Conservation (phyloP, 2,113 vertebrate species). For the Romanogobio albipinnatus region DNA sequence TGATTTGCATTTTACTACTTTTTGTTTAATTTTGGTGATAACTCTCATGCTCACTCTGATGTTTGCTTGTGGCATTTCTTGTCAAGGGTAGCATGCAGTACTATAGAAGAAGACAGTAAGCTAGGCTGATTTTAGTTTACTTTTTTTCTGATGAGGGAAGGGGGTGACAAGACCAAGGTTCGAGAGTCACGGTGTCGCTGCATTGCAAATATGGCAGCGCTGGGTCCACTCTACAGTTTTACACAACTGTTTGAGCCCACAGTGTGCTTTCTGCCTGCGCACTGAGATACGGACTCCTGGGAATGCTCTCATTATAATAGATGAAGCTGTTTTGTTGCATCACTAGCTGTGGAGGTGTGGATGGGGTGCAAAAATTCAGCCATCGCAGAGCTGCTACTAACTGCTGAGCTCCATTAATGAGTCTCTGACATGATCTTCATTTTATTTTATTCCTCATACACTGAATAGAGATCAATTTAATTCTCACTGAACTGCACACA, state of each 20-base stretch:
- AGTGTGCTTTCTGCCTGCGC: neutral
- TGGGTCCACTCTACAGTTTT: neutral
- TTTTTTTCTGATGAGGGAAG: too few relatives aligned
- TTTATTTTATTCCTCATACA: neutral
- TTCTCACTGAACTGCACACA: neutral
- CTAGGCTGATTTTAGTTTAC: too few relatives aligned
- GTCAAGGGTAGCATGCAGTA: too few relatives aligned
- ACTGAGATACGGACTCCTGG: neutral
- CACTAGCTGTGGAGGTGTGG: neutral
- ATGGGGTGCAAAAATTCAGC: neutral
- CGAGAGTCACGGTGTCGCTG: too few relatives aligned
- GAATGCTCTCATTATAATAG: constrained; percentile 3
- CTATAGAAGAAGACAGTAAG: too few relatives aligned
- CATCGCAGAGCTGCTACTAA: neutral
- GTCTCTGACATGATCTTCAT: neutral
- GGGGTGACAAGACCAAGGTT: too few relatives aligned
- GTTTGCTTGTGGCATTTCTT: too few relatives aligned
- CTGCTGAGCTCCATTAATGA: constrained; percentile 13
- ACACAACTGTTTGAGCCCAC: constrained; percentile 1
- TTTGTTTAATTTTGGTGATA: too few relatives aligned
- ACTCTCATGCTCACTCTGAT: too few relatives aligned
- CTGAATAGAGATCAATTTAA: neutral
- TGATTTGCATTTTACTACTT: too few relatives aligned
- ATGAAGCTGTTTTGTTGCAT: constrained; percentile 8
- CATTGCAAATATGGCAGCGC: neutral